phyloP scores from a whole-genome alignment of 30 jellyfish, hydroid and myxozoan genomes.

The Turritopsis dohrnii region DNA sequence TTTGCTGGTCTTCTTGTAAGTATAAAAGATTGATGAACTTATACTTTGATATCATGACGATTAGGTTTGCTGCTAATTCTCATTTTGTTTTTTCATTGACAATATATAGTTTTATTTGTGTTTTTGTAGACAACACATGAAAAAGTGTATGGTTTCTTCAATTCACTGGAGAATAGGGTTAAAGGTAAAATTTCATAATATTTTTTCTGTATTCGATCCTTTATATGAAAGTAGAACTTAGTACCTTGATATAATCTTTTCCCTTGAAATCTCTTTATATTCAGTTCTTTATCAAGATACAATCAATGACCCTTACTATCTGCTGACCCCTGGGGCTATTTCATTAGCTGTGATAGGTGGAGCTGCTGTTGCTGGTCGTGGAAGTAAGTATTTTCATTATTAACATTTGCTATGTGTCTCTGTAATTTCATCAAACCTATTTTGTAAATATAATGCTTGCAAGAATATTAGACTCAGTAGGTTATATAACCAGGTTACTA shows the following conservation, averaged over 20 bases:
- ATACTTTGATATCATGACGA: neutral
- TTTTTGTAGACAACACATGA: neutral
- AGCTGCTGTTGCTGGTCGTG: slow-evolving; percentile 38
- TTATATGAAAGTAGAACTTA: neutral
- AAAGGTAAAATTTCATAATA: neutral
- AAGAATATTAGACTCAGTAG: too few species aligned
- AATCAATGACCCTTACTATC: slow-evolving; percentile 17
- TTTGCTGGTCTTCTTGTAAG: slow-evolving; percentile 37
- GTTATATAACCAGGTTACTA: neutral
- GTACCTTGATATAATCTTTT: too few species aligned
- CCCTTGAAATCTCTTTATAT: too few species aligned
- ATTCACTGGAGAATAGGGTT: neutral
- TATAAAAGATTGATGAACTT: neutral
- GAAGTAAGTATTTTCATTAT: slow-evolving; percentile 18
- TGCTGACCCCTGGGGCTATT: slow-evolving; percentile 21
- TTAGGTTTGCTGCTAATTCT: neutral
- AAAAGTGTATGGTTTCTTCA: neutral
- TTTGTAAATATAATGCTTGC: too few species aligned
- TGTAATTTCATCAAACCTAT: too few species aligned
- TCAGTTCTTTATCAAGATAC: slow-evolving; percentile 12
- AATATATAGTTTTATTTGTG: neutral
- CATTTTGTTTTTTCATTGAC: neutral
- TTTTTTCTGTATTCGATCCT: neutral
- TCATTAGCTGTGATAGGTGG: slow-evolving; percentile 20
- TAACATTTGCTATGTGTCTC: neutral